A percentile compares a stretch with the other conserved stretches of the same genome.
Conservation (phyloP, 2,113 vertebrate species). For the Furnarius figulus region DNA sequence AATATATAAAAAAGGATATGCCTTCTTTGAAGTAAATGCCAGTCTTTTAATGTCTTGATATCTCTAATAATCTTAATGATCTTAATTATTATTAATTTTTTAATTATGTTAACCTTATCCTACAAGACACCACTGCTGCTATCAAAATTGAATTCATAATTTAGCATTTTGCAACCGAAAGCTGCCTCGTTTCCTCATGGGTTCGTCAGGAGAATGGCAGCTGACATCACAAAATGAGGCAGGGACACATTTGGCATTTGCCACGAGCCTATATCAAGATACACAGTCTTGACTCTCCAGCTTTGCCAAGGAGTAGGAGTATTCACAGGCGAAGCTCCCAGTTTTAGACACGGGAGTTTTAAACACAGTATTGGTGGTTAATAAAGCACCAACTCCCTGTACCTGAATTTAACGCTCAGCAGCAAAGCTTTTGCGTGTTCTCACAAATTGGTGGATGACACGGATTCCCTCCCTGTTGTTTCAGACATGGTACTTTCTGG, state of each 20-base stretch:
- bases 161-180: background rate
- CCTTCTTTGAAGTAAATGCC: background rate
- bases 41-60: background rate
- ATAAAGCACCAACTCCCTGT: background rate
- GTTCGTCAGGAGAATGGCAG: background rate
- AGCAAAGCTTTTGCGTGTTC: background rate
- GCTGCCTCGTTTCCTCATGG: background rate
- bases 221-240: constrained; percentile 26
- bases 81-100: background rate
- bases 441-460: background rate
- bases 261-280: constrained; percentile 8
- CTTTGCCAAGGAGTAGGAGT: constrained; percentile 43
- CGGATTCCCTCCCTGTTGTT: background rate
- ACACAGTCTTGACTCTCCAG: background rate
- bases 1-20: background rate
- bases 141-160: background rate
- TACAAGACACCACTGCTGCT: background rate
- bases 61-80: background rate
- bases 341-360: background rate
- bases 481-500: background rate
- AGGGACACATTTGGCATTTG: constrained; percentile 34
- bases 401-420: background rate
- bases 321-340: constrained; percentile 4
- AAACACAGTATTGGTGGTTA: background rate
- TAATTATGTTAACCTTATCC: background rate